Conservation (phyloP, 2,113 vertebrate genomes). For the Dipodomys ordii region DNA sequence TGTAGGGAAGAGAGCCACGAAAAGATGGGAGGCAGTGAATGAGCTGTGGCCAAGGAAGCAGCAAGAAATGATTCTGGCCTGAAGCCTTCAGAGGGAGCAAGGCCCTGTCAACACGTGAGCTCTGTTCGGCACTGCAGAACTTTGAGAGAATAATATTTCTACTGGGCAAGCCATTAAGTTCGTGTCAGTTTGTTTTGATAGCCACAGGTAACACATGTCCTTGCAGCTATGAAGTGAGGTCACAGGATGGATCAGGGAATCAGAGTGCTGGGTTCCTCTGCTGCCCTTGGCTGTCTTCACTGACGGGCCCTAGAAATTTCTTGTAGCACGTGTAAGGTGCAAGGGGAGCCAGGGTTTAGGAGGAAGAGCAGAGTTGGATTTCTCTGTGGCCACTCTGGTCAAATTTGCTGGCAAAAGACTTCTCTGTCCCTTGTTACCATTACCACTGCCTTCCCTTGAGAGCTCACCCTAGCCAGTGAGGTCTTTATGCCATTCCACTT, state of each 20-base stretch:
- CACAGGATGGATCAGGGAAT: background rate
- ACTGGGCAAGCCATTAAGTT: background rate
- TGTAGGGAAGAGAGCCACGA: background rate
- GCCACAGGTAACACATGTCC: background rate
- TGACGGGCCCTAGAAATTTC: background rate
- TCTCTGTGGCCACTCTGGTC: background rate
- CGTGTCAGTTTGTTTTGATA: background rate
- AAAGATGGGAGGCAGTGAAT: background rate
- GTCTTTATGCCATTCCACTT: background rate
- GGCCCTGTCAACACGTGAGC: background rate
- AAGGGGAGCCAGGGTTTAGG: background rate
- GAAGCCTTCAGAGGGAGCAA: background rate
- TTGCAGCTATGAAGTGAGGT: background rate
- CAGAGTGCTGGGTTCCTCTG: background rate
- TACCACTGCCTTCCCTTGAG: background rate
- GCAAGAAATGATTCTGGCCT: background rate
- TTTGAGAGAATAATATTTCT: background rate
- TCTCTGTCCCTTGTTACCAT: no score
- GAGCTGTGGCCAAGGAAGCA: background rate
- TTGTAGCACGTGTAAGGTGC: background rate
- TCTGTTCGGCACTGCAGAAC: background rate
- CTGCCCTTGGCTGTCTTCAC: background rate
- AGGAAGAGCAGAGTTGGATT: background rate
- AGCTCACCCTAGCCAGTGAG: accelerated
- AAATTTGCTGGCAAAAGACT: background rate